Evolutionary conservation across 2,113 vertebrate genomes (phyloP).

Genomic region (Eubucco bourcierii): DNA sequence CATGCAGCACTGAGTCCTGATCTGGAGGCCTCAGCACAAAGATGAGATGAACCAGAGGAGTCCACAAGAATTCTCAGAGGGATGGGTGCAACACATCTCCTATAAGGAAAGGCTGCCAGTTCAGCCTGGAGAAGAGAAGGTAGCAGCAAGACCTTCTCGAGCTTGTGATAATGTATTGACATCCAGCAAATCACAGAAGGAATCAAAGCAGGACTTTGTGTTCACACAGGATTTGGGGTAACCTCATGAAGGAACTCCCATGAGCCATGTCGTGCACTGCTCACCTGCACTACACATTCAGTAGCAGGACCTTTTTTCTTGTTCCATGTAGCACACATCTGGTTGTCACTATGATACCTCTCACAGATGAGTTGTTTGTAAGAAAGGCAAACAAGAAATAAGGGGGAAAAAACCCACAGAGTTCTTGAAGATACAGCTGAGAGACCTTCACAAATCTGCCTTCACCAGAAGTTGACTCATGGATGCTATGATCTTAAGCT

Average conservation of each 20-base stretch:
- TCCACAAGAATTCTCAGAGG: background rate
- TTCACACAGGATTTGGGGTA: background rate
- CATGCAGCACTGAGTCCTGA: background rate
- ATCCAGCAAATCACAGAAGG: background rate
- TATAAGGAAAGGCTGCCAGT: background rate
- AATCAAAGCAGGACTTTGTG: background rate
- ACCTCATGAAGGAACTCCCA: background rate
- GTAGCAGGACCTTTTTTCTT: background rate
- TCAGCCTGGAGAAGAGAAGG: background rate
- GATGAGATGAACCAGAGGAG: background rate
- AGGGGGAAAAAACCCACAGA: background rate
- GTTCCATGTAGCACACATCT: background rate
- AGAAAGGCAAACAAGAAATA: background rate
- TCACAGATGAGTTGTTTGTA: background rate
- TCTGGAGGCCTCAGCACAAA: background rate
- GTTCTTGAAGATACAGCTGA: background rate
- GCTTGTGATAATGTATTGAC: background rate
- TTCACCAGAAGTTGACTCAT: background rate
- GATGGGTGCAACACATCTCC: background rate
- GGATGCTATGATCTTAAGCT: background rate
- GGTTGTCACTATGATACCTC: background rate
- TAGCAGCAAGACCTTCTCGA: background rate
- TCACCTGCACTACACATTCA: background rate
- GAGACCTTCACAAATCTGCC: background rate
- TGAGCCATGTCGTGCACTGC: fast-evolving